Percentiles rank a stretch among this genome's conserved stretches.
Conservation (phyloP, 64 coral and sea anemone genomes). For the Orbicella faveolata region DNA sequence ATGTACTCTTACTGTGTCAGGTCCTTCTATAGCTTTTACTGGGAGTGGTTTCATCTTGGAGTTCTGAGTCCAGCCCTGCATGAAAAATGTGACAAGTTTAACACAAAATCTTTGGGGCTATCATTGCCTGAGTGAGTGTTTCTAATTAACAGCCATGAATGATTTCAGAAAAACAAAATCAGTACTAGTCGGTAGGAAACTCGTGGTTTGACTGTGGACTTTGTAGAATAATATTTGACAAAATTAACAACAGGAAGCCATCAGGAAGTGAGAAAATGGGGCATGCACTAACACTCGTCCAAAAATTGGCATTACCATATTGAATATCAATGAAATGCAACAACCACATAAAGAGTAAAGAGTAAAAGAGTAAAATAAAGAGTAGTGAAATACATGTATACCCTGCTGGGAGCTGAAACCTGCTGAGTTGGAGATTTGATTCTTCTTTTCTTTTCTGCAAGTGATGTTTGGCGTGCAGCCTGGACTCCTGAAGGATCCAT, state of each 20-base stretch:
- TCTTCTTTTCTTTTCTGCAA: conserved; percentile 59
- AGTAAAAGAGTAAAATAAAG: too few species aligned
- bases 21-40: conserved; percentile 61
- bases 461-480: conserved; percentile 44
- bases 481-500: conserved; percentile 69
- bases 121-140: too few species aligned
- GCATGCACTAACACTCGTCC: too few species aligned
- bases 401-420: not conserved
- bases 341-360: too few species aligned
- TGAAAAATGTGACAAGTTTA: not conserved
- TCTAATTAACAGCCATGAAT: too few species aligned
- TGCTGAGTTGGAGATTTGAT: not conserved
- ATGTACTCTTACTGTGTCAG: conserved; percentile 21
- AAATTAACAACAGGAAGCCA: not conserved
- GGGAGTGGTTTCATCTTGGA: conserved; percentile 32
- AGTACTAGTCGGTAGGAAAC: too few species aligned
- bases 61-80: conserved; percentile 55
- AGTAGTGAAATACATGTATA: not conserved
- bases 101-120: too few species aligned
- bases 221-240: not conserved
- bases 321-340: too few species aligned
- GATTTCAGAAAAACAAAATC: too few species aligned
- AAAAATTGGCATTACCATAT: too few species aligned
- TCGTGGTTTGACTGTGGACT: not conserved
- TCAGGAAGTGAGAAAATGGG: too few species aligned